These are phyloP conservation scores for Lomographa bimaculata DNA, from an alignment of 2,888 invertebrate species.

Conservation along the genomic window DNA sequence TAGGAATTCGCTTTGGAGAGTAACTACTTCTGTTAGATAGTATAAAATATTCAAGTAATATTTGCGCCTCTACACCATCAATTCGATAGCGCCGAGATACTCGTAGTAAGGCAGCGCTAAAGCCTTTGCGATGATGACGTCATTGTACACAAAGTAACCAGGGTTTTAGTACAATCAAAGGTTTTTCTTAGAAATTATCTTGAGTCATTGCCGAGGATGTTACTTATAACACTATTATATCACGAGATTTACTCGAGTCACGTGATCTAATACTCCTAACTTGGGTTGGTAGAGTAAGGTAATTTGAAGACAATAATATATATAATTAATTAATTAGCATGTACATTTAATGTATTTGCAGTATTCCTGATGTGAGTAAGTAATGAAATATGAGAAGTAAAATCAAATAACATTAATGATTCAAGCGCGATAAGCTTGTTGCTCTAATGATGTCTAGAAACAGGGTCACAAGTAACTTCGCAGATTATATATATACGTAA, in stretches of 20 bases:
- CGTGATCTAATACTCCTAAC: conserved; percentile 4
- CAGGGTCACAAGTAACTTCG: conserved; percentile 15
- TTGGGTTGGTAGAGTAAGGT: no score
- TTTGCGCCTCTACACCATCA: no score
- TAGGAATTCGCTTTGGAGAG: no score
- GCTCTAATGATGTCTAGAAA: conserved; percentile 7
- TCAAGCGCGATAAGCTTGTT: conserved; percentile 27
- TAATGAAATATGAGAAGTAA: no score
- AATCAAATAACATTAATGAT: conserved; percentile 18
- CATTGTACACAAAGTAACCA: conserved; percentile 5
- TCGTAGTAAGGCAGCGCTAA: conserved; percentile 1
- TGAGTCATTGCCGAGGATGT: conserved; percentile 12
- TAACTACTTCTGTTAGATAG: no score
- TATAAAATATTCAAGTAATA: no score
- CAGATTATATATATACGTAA: background rate
- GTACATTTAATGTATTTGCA: no score
- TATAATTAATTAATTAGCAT: no score
- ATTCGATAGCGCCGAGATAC: no score
- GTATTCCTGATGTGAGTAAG: no score
- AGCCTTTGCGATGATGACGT: conserved; percentile 11
- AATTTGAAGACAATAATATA: no score
- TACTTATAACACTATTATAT: no score
- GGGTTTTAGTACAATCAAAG: conserved; percentile 6
- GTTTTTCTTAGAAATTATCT: conserved; percentile 10
- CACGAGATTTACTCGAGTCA: conserved; percentile 13